Evolutionary conservation across 2,797 vertebrate species (phyloP).

Genomic region (Sarcoramphus papa): DNA sequence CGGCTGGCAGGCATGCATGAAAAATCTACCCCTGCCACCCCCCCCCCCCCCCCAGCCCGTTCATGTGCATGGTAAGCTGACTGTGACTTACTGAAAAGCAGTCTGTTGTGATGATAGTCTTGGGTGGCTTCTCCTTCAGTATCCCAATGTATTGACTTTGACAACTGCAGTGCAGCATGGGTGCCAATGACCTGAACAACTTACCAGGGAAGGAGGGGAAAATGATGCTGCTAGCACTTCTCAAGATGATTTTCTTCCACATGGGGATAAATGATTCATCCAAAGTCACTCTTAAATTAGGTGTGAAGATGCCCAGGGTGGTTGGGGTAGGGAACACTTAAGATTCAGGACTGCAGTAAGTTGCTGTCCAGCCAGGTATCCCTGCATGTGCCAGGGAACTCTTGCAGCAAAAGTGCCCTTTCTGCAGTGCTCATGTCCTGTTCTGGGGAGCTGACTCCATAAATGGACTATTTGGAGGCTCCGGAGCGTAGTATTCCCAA

Average conservation of each 20-base stretch:
- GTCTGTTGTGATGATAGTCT: background rate
- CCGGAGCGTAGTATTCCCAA: background rate
- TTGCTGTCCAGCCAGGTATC: background rate
- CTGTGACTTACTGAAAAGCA: background rate
- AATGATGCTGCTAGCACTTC: background rate
- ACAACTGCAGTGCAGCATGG: background rate
- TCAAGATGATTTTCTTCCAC: background rate
- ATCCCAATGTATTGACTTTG: background rate
- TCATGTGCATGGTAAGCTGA: accelerated
- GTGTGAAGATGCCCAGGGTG: background rate
- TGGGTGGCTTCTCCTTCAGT: background rate
- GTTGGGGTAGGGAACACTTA: background rate
- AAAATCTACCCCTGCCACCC: background rate
- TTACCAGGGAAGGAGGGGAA: background rate
- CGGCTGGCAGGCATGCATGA: background rate
- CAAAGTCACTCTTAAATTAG: background rate
- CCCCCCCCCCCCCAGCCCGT: accelerated
- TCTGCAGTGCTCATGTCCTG: background rate
- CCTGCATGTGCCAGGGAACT: background rate
- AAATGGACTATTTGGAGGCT: background rate
- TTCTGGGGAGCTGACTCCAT: background rate
- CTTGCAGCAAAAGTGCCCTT: background rate
- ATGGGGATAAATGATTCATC: background rate
- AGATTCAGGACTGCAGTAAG: background rate
- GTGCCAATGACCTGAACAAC: background rate